phyloP scores from a whole-genome alignment of 2,113 vertebrate species.

The Cranoglanis bouderius region DNA sequence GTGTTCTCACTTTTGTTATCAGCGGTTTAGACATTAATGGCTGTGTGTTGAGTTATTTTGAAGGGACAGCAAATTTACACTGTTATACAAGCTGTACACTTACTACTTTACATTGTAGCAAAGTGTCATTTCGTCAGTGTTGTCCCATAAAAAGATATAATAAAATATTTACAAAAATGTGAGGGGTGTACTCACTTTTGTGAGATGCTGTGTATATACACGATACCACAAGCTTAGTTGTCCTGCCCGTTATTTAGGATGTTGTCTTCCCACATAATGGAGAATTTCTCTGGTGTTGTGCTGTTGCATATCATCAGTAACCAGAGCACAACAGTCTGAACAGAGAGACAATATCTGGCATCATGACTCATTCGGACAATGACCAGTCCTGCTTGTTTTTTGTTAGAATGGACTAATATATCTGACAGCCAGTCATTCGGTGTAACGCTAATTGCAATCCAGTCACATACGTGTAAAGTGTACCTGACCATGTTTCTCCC shows the following conservation, averaged over 20 bases:
- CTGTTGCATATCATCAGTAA: not conserved
- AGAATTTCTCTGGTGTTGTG: not conserved
- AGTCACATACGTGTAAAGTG: not conserved
- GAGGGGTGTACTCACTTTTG: too few relatives aligned
- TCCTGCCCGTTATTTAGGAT: not conserved
- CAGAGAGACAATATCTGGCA: not conserved
- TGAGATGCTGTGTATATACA: too few relatives aligned
- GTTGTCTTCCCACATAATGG: not conserved
- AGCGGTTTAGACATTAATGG: too few relatives aligned
- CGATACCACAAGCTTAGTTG: not conserved
- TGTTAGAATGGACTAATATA: not conserved
- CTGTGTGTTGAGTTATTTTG: too few relatives aligned
- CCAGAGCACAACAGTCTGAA: not conserved
- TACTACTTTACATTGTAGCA: too few relatives aligned
- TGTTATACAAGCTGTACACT: too few relatives aligned
- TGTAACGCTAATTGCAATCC: not conserved
- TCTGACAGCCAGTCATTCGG: not conserved
- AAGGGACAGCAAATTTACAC: too few relatives aligned
- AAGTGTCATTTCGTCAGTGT: too few relatives aligned
- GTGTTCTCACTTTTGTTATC: too few relatives aligned
- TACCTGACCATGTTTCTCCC: slow-evolving; percentile 18
- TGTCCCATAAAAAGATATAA: too few relatives aligned
- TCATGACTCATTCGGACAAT: not conserved
- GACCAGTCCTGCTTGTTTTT: not conserved
- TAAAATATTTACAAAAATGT: too few relatives aligned